A percentile compares a stretch with the other conserved stretches of the same genome.
Evolutionary conservation across 2,797 vertebrate genomes (phyloP).

Genomic region (Florisuga fusca): DNA sequence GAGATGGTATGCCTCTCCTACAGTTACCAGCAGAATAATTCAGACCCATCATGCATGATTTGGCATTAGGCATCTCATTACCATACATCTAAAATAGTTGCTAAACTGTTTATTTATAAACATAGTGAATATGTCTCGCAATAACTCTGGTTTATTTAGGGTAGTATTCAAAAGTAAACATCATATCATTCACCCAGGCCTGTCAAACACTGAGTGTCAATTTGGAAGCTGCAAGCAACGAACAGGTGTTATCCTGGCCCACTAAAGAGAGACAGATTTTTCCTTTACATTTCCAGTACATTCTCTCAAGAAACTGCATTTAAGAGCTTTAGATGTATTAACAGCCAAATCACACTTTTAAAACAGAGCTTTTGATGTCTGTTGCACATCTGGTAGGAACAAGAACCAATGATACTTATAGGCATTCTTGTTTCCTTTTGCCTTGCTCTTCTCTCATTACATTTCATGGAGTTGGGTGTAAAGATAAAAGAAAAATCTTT

Average conservation of each 20-base stretch:
- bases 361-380: not conserved
- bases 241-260: not conserved
- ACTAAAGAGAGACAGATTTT: not conserved
- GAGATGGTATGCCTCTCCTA: not conserved
- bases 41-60: not conserved
- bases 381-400: not conserved
- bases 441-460: not conserved
- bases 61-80: not conserved
- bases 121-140: not conserved
- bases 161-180: not conserved
- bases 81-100: not conserved
- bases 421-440: not conserved
- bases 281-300: not conserved
- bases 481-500: not conserved
- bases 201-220: not conserved
- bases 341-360: not conserved
- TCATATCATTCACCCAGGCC: rapidly evolving
- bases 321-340: not conserved
- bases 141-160: not conserved
- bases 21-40: not conserved
- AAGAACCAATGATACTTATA: not conserved
- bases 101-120: constrained; percentile 12
- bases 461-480: not conserved
- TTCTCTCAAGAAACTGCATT: not conserved
- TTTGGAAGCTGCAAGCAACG: not conserved